Conservation (phyloP, 1,140 invertebrate genomes). For the Leptonema lineaticorne region DNA sequence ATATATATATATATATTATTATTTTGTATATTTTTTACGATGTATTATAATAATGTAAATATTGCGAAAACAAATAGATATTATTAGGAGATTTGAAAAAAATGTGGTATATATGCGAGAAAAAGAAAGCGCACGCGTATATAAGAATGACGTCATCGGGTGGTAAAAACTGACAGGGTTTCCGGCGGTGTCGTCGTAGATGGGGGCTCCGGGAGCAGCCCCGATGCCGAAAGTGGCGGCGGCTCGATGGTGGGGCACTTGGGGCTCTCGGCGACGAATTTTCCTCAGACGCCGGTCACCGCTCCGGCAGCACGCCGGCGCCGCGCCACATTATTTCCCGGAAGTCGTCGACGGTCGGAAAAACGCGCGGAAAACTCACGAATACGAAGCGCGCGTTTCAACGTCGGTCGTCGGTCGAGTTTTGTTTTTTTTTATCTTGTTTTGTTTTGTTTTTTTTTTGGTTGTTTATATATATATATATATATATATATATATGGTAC, state of each 20-base stretch:
- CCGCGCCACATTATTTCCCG: not conserved
- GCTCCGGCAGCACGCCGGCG: constrained; percentile 2
- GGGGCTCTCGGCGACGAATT: not conserved
- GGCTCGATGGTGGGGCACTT: not conserved
- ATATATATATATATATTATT: no score
- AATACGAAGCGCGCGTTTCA: no score
- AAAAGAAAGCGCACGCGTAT: not conserved
- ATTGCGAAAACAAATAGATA: no score
- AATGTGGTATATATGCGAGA: no score
- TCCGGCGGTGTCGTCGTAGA: no score
- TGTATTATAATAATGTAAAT: no score
- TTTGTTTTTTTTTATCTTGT: not conserved
- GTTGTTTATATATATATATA: no score
- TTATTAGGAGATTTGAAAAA: no score
- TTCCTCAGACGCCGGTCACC: not conserved
- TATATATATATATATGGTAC: no score
- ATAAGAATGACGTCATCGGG: not conserved
- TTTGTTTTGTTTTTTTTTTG: no score
- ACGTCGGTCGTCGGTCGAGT: not conserved
- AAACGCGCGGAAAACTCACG: not conserved
- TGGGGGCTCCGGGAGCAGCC: not conserved
- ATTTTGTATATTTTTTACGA: no score
- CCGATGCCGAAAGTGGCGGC: not conserved
- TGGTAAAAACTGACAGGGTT: no score
- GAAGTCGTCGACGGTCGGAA: not conserved